A percentile compares a stretch with the other conserved stretches of the same genome.
Evolutionary conservation across 2,888 invertebrate species (phyloP).

Genomic region (Agonum fuliginosum): DNA sequence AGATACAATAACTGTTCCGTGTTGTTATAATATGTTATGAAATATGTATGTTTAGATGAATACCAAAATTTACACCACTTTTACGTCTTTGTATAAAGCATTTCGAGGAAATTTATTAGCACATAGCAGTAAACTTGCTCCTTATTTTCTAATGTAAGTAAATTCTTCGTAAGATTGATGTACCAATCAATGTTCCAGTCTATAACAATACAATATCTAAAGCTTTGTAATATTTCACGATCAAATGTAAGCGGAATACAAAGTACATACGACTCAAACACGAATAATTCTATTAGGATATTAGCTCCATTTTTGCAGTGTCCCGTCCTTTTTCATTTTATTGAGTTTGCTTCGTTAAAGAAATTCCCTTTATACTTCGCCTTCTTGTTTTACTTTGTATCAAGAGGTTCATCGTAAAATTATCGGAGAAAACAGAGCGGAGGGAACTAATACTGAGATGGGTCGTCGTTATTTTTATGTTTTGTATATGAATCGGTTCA

Average conservation of each 20-base stretch:
- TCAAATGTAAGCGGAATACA: constrained; percentile 7
- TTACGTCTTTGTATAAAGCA: too few relatives aligned
- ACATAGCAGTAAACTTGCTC: too few relatives aligned
- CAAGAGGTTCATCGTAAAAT: constrained; percentile 8
- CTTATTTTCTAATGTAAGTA: too few relatives aligned
- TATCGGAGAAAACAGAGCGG: background rate
- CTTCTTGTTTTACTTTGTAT: constrained; percentile 10
- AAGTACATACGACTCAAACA: background rate
- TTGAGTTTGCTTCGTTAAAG: constrained; percentile 51
- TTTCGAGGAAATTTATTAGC: too few relatives aligned
- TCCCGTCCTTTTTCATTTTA: constrained; percentile 26
- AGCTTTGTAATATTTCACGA: constrained; percentile 6
- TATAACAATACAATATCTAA: too few relatives aligned
- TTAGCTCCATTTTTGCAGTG: constrained; percentile 5
- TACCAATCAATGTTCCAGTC: too few relatives aligned
- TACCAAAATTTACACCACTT: too few relatives aligned
- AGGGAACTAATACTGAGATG: background rate
- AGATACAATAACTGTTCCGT: too few relatives aligned
- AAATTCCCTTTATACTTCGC: constrained; percentile 41
- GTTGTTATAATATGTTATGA: too few relatives aligned
- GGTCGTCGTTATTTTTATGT: constrained; percentile 49
- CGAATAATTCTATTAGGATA: constrained; percentile 27
- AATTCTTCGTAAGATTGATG: too few relatives aligned
- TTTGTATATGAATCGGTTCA: constrained; percentile 55
- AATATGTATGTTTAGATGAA: too few relatives aligned